Conservation (phyloP, 2,797 vertebrate genomes). For the Delichon dasypus region DNA sequence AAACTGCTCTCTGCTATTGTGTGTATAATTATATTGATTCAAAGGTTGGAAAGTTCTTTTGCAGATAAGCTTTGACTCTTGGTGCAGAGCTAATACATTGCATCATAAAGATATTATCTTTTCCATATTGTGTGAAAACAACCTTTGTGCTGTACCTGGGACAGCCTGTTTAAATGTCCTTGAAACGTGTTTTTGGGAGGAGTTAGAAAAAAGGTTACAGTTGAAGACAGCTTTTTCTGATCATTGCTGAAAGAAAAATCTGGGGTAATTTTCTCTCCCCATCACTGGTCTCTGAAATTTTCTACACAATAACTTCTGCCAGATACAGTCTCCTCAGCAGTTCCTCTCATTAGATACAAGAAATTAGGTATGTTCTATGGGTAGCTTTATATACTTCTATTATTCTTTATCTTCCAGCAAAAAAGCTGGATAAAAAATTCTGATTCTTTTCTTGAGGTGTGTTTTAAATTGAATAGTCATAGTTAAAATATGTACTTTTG, state of each 20-base stretch:
- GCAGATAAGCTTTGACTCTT: not conserved
- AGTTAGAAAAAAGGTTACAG: not conserved
- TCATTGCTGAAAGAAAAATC: not conserved
- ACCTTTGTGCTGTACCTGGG: not conserved
- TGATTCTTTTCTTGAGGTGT: not conserved
- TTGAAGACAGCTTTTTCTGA: not conserved
- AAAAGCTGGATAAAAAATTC: not conserved
- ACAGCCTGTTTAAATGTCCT: not conserved
- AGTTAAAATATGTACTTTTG: not conserved
- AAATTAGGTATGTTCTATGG: not conserved
- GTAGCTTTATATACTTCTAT: not conserved
- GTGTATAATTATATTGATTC: not conserved
- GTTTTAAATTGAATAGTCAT: not conserved
- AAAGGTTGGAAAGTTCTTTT: not conserved
- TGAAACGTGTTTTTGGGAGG: not conserved
- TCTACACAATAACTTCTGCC: not conserved
- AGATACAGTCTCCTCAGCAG: not conserved
- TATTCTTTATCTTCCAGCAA: not conserved
- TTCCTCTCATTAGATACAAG: not conserved
- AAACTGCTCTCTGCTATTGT: not conserved
- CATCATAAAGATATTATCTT: not conserved
- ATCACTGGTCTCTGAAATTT: not conserved
- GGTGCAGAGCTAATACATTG: not conserved
- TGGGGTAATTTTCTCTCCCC: not conserved
- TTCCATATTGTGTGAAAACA: not conserved